phyloP scores from a whole-genome alignment of 2,113 vertebrate species.

The Ornithorhynchus anatinus region DNA sequence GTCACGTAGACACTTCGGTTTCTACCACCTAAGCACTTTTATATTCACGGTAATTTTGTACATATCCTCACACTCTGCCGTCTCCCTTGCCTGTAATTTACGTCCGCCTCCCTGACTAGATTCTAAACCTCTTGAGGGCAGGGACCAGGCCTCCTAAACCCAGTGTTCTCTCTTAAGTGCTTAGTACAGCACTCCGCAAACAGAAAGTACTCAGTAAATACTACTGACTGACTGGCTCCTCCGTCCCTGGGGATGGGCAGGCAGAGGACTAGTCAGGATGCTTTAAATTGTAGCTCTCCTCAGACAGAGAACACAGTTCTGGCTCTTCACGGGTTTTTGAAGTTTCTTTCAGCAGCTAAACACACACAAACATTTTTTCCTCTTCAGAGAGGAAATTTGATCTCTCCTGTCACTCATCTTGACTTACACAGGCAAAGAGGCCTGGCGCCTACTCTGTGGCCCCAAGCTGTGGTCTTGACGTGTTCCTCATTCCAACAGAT shows the following conservation, averaged over 20 bases:
- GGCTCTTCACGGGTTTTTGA: background rate
- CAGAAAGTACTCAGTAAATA: no score
- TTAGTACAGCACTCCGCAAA: no score
- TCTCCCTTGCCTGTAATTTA: no score
- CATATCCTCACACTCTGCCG: no score
- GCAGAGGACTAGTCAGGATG: background rate
- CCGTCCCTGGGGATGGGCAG: background rate
- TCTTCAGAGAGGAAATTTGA: constrained; percentile 12
- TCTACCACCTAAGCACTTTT: no score
- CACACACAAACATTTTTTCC: background rate
- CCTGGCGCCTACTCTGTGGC: background rate
- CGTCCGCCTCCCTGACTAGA: no score
- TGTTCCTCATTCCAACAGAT: constrained; percentile 19
- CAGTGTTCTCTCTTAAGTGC: no score
- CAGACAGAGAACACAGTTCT: background rate
- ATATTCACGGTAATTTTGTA: no score
- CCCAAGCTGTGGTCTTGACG: background rate
- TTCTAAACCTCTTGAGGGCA: no score
- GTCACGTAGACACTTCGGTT: no score
- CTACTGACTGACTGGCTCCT: no score
- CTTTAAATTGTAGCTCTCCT: background rate
- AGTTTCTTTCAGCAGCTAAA: constrained; percentile 2
- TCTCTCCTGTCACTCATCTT: background rate
- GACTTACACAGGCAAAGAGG: background rate
- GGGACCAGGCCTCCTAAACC: no score